Percentiles rank a stretch among this genome's conserved stretches.
Evolutionary conservation across 2,113 vertebrate genomes (phyloP).

Genomic region (Phodopus roborovskii): DNA sequence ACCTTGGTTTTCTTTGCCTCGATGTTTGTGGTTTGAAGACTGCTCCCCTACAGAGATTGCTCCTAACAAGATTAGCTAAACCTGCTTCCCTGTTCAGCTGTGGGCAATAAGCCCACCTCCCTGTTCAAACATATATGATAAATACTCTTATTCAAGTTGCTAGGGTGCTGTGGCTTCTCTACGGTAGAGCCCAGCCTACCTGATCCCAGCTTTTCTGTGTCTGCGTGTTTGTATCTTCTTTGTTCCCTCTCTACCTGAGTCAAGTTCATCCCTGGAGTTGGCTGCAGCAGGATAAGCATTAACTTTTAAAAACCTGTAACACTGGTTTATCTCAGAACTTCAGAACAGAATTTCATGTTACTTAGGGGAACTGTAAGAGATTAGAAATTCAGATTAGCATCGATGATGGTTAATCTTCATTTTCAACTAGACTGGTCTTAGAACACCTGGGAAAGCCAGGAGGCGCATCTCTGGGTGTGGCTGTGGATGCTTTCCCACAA

Average conservation of each 20-base stretch:
- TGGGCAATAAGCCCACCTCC: not conserved
- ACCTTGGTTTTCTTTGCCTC: not conserved
- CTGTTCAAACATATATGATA: not conserved
- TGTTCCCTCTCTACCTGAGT: not conserved
- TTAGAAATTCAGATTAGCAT: conserved; percentile 15
- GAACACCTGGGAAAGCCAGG: not conserved
- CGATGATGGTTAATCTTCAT: not conserved
- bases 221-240: not conserved
- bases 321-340: conserved; percentile 23
- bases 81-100: not conserved
- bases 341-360: not conserved
- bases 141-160: not conserved
- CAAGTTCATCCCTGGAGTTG: not conserved
- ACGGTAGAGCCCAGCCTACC: not conserved
- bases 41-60: not conserved
- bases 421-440: not conserved
- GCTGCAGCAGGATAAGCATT: not conserved
- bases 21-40: not conserved
- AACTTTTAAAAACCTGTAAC: not conserved
- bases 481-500: not conserved
- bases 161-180: not conserved
- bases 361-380: not conserved
- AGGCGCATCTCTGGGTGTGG: not conserved
- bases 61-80: not conserved
- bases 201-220: not conserved